Base-by-base conservation (phyloP, 2,888 invertebrate species). In the Drosophila quinaria region DNA sequence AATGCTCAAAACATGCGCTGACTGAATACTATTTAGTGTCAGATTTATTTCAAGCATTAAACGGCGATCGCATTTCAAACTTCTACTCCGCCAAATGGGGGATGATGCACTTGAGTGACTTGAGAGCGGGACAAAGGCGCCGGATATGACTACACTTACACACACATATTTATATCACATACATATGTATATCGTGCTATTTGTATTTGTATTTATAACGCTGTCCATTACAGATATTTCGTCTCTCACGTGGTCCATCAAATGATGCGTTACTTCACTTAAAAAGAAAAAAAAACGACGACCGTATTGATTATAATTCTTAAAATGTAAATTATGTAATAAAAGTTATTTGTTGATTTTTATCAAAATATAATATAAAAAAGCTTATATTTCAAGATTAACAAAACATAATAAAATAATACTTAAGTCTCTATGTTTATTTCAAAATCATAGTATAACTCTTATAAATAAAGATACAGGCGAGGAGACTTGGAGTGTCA, bases 61-160 rank as follows among this genome's bases (percentile, higher is more conserved):
- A 90, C 87, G 70, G 73, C 81, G 89, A 89, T 92, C 91, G 78
- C 80, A 92, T 92, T 92, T 90, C 92, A 88, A 73, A 73, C 62
- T 6, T 25, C 37, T 42, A 8, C 50, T 29, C 37, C 51, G 17
- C 10, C 37, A 51, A 11, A 59, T 9, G 49, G 55, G 49, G 63
- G 60, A 58, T 59, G 60, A 58, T 59, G 78, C 86, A 87, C 85
- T 89, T 81, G 87, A 85, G 85, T 63, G 85, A 73, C 66, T 25
- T 25, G 25, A 1, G 58, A 52, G 37, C 25, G 68, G 63, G 54
- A 66, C 50, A 72, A 74, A 62, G 85, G 72, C 76, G 82, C 83
- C 86, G 90, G 86, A 86, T 86, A 80, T 81, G 65, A 59, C 46
- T 13, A 29, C 31, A 10, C 10, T 11, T 11, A 46, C 42, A 52